Evolutionary conservation across 2,113 vertebrate genomes (phyloP).

Genomic region (Xyliphius kryptos): DNA sequence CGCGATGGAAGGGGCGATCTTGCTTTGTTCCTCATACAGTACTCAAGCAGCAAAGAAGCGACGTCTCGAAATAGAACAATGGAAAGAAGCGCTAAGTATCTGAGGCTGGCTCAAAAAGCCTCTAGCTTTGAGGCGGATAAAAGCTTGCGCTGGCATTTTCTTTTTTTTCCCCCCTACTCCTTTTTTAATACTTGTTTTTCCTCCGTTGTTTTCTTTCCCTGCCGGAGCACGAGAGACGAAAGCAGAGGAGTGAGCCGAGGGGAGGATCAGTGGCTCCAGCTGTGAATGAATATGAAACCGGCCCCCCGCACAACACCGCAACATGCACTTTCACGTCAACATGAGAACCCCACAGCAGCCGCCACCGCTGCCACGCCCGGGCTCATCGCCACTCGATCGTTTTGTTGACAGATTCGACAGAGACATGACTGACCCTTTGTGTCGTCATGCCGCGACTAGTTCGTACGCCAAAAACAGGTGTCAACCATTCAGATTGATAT

Average conservation of each 20-base stretch:
- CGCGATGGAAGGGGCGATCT: constrained; percentile 24
- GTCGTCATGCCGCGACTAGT: constrained; percentile 6
- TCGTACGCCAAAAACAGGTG: constrained; percentile 27
- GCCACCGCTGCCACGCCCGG: neutral
- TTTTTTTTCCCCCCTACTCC: constrained; percentile 6
- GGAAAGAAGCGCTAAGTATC: constrained; percentile 34
- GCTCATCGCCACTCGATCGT: neutral
- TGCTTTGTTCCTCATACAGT: constrained; percentile 35
- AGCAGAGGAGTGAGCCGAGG: constrained; percentile 16
- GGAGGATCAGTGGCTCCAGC: constrained; percentile 32
- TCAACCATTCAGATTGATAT: constrained; percentile 36
- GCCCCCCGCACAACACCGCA: neutral
- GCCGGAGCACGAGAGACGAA: constrained; percentile 21
- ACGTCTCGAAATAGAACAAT: constrained; percentile 39
- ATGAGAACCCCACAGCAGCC: constrained; percentile 3
- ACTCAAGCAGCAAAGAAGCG: constrained; percentile 25
- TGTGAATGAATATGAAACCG: constrained; percentile 30
- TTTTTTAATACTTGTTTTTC: too few relatives aligned
- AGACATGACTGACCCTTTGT: constrained; percentile 24
- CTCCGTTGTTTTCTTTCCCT: constrained; percentile 30
- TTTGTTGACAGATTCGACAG: constrained; percentile 8
- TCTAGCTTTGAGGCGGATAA: constrained; percentile 39
- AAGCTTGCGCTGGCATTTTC: constrained; percentile 21
- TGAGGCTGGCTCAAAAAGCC: constrained; percentile 38
- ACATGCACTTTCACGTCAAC: neutral